Evolutionary conservation across 2,888 invertebrate species (phyloP).

Genomic region (Chloromyia formosa): DNA sequence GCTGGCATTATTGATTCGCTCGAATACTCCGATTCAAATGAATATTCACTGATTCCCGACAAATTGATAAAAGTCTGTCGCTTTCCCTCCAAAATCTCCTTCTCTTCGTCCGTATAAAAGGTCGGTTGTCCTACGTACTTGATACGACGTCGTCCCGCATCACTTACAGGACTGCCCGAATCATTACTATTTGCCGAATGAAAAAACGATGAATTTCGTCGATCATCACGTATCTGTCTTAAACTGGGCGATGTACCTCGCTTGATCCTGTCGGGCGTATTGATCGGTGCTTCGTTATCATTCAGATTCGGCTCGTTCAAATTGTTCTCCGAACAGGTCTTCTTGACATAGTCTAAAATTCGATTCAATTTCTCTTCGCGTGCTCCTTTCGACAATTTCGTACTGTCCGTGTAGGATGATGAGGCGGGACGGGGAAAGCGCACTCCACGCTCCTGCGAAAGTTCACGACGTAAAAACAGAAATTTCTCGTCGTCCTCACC

Average conservation of each 20-base stretch:
- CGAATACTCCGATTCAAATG: conserved; percentile 66
- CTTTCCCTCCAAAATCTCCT: conserved; percentile 61
- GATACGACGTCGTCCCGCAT: conserved; percentile 66
- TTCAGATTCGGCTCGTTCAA: conserved; percentile 52
- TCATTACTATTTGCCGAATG: conserved; percentile 54
- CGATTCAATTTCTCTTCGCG: neutral
- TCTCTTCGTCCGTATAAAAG: conserved; percentile 67
- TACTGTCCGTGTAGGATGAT: neutral
- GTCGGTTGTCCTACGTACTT: conserved; percentile 68
- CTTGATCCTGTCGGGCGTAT: conserved; percentile 55
- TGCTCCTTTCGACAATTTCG: neutral
- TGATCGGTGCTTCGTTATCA: conserved; percentile 47
- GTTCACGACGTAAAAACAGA: conserved; percentile 55
- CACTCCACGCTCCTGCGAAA: conserved; percentile 57
- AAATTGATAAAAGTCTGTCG: conserved; percentile 56
- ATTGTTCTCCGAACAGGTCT: conserved; percentile 49
- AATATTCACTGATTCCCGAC: conserved; percentile 63
- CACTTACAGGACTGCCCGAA: conserved; percentile 59
- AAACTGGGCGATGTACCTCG: conserved; percentile 51
- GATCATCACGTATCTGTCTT: conserved; percentile 47
- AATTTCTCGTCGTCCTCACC: conserved; percentile 50
- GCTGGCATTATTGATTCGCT: conserved; percentile 66
- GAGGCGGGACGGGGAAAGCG: conserved; percentile 56
- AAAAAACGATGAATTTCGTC: conserved; percentile 51
- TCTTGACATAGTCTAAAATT: conserved; percentile 8